These are phyloP conservation scores for Chanos chanos DNA, from an alignment of 2,797 vertebrate species.

Conservation along the genomic window DNA sequence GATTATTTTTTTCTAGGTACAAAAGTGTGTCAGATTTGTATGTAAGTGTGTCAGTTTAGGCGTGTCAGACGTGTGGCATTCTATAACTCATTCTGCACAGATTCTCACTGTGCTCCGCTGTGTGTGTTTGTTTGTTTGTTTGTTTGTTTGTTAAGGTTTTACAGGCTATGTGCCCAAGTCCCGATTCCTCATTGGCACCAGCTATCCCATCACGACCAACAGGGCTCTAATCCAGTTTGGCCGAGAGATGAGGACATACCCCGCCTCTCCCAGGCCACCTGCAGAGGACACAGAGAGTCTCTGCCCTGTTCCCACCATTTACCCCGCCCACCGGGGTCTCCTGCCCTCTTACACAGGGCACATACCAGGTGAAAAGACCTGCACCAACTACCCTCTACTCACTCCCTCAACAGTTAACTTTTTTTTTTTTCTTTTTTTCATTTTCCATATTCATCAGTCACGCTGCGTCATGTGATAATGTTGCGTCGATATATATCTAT, in stretches of 20 bases:
- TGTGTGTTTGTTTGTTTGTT: neutral
- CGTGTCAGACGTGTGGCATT: too few species aligned
- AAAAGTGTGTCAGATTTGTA: too few species aligned
- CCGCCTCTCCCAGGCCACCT: neutral
- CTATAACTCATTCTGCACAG: too few species aligned
- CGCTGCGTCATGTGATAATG: neutral
- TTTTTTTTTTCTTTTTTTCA: neutral
- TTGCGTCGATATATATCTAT: neutral
- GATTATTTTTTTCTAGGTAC: too few species aligned
- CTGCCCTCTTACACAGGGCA: constrained; percentile 73
- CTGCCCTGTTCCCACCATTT: constrained; percentile 44
- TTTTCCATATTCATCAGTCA: too few species aligned
- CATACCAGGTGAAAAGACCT: constrained; percentile 66
- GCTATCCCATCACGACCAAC: constrained; percentile 66
- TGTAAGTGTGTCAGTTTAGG: too few species aligned
- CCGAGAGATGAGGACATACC: constrained; percentile 42
- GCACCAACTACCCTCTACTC: neutral
- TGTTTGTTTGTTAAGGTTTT: constrained; percentile 63
- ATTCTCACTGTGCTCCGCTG: neutral
- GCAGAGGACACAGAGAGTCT: constrained; percentile 1
- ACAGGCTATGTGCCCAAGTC: constrained; percentile 66
- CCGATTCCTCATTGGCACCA: constrained; percentile 64
- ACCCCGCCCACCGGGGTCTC: constrained; percentile 55
- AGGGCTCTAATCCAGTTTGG: constrained; percentile 67
- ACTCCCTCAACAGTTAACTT: neutral